These are phyloP conservation scores for Drosophila hawaiiensis DNA, from an alignment of 2,888 invertebrate genomes.

Conservation along the genomic window DNA sequence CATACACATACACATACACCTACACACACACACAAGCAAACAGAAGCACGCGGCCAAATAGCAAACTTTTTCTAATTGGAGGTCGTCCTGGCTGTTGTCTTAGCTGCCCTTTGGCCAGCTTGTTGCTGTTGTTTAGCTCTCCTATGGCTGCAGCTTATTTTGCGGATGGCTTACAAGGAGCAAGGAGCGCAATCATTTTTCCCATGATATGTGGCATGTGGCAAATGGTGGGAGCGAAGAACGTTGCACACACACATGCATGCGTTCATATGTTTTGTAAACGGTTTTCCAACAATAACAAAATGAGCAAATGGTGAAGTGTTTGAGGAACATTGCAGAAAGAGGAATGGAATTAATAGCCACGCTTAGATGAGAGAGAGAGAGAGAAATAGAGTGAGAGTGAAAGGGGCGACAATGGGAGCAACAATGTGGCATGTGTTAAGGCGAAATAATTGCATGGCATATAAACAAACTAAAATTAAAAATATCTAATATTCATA, in stretches of 20 bases:
- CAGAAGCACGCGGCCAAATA: constrained; percentile 46
- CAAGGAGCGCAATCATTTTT: constrained; percentile 42
- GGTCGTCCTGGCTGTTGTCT: constrained; percentile 63
- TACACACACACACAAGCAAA: not conserved
- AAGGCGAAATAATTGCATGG: not conserved
- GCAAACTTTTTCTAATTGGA: constrained; percentile 74
- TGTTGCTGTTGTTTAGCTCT: constrained; percentile 18
- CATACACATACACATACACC: too few species aligned
- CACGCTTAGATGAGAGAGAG: too few species aligned
- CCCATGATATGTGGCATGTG: constrained; percentile 30
- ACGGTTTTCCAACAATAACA: not conserved
- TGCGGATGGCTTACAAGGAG: constrained; percentile 34
- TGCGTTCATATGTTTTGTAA: not conserved
- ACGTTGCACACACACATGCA: not conserved
- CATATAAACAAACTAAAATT: not conserved
- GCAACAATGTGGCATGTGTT: not conserved
- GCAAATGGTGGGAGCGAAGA: not conserved
- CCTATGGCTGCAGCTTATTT: constrained; percentile 46
- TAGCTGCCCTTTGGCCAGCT: constrained; percentile 47
- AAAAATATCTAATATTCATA: not conserved
- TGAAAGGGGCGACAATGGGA: not conserved
- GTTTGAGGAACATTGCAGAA: not conserved
- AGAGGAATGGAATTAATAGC: not conserved
- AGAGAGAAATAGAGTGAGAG: not conserved
- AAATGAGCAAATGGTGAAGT: not conserved